These are phyloP conservation scores for Mastomys natalensis DNA, from an alignment of 2,113 vertebrate species.

Conservation along the genomic window DNA sequence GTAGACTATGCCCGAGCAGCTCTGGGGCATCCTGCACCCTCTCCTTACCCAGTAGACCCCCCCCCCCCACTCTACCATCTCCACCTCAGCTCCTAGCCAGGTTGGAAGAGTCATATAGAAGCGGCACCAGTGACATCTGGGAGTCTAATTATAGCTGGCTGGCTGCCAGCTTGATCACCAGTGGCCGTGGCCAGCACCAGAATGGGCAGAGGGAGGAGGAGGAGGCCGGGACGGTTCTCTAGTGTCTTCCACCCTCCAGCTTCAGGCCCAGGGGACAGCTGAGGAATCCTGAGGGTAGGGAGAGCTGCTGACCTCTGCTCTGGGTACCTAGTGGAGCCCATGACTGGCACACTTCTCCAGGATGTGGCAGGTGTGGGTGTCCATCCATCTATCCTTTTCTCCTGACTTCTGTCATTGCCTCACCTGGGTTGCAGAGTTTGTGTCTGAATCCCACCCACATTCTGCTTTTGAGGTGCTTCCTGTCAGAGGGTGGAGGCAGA, in stretches of 20 bases:
- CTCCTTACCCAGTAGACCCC: background rate
- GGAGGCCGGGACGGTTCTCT: background rate
- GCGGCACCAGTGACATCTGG: constrained; percentile 49
- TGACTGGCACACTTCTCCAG: background rate
- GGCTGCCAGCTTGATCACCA: constrained; percentile 44
- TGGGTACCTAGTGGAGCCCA: background rate
- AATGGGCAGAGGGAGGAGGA: too few relatives aligned
- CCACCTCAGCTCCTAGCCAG: background rate
- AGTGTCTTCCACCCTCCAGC: background rate
- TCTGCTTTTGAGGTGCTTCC: background rate
- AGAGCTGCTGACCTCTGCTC: background rate
- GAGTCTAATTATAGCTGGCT: constrained; percentile 65
- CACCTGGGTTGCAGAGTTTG: background rate
- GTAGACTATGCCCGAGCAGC: too few relatives aligned
- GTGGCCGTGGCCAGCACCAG: background rate
- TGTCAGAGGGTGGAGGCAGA: background rate
- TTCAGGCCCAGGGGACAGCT: background rate
- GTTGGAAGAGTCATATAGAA: constrained; percentile 70
- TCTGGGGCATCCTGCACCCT: background rate
- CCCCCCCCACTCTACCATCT: background rate
- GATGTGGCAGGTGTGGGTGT: fast-evolving
- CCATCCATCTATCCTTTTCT: background rate
- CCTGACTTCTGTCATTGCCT: fast-evolving
- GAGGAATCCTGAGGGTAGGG: background rate
- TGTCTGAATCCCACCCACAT: background rate